Base-by-base conservation (phyloP, 2,113 vertebrate species). In the Cynocephalus volans region DNA sequence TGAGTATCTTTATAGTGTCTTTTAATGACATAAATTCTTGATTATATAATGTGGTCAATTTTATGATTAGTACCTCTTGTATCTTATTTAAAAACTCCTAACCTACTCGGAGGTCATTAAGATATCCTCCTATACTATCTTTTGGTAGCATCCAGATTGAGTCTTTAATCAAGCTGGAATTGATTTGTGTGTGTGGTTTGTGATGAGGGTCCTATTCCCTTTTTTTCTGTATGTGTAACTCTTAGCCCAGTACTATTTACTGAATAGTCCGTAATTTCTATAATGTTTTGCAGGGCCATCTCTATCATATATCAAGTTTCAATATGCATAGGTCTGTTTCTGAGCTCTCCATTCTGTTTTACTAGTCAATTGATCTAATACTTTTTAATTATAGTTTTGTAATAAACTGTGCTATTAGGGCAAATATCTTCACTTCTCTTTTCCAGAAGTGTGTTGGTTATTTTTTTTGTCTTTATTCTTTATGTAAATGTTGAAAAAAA, bases 21-120 rank as follows among this genome's bases (percentile, higher is more conserved):
- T 95, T 80, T 95, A 82, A 88, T 75, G n/a, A 48, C 26, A 56
- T 76, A 77, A 31, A 28, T 80, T 95, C 4, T 92, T 62, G 84
- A 91, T 50, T 93, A 64, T 70, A 11, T 10, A 85, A 62, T 36
- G 8, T 62, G 8, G 21, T 83, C 36, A 70, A 21, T 58, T 80
- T 84, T 90, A 11, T 86, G 21, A 31, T 95, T 95, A 64, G 6
- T 67, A 58, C 2, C 12, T 45, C 73, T 72, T 79, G 2, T 31
- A 50, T 73, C 15, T 90, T 86, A 4, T 79, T 84, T 95, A 56
- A 88, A 89, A 77, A 48, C 19, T 58, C 18, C 18, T 50, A 69
- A 48, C 4, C n/a, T 95, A 48, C 3, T 28, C 1, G 23, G 56
- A 75, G 7, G n/a, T 69, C 41, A 24, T 64, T 84, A 73, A 19